These are phyloP conservation scores for Dasyurus viverrinus DNA, from an alignment of 2,113 vertebrate genomes.

Conservation along the genomic window DNA sequence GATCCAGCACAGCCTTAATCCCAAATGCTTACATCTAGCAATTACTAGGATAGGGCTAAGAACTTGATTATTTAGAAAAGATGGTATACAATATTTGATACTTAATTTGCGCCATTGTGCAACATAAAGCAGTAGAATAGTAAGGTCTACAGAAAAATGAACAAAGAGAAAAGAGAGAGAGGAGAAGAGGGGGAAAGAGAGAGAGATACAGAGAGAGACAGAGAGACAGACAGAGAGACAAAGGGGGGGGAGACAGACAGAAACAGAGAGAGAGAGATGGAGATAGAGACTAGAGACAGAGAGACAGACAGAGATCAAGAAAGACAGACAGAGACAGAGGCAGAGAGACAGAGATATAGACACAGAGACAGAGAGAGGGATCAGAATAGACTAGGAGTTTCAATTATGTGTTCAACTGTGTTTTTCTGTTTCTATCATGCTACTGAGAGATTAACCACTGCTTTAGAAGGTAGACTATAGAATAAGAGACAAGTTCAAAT, in stretches of 20 bases:
- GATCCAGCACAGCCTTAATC: neutral
- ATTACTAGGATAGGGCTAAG: neutral
- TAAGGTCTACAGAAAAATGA: neutral
- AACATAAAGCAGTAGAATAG: neutral
- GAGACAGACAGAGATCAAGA: too few species aligned
- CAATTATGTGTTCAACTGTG: neutral
- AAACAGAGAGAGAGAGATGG: too few species aligned
- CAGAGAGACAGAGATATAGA: too few species aligned
- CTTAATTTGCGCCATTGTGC: neutral
- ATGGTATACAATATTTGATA: neutral
- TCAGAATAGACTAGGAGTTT: neutral
- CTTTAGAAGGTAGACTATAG: neutral
- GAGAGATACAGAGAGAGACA: too few species aligned
- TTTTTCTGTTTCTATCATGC: constrained; percentile 6
- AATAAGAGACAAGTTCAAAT: neutral
- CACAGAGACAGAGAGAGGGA: too few species aligned
- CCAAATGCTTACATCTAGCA: neutral
- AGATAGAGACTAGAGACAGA: too few species aligned
- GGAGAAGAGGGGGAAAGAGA: too few species aligned
- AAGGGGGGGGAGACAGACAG: too few species aligned
- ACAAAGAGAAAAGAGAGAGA: too few species aligned
- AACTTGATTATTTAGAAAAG: neutral
- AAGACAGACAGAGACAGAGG: too few species aligned
- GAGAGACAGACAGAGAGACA: too few species aligned
- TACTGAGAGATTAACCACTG: neutral